Conservation (phyloP, 1,140 invertebrate species). For the Campodea augens region DNA sequence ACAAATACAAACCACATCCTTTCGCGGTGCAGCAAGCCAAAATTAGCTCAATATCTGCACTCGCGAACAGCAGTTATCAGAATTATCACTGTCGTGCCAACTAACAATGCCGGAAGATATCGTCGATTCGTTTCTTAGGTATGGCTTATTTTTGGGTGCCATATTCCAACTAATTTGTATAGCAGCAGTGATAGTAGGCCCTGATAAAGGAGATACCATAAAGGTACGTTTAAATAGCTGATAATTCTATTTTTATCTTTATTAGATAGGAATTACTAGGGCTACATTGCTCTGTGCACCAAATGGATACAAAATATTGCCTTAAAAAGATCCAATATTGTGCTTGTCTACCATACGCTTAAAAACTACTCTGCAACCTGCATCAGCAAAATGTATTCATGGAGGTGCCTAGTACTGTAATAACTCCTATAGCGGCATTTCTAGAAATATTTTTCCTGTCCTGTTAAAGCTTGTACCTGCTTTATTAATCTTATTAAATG, state of each 20-base stretch:
- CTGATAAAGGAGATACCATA: constrained; percentile 19
- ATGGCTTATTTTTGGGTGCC: constrained; percentile 44
- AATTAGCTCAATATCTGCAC: no score
- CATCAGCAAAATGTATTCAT: no score
- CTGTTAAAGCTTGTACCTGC: no score
- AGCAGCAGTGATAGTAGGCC: constrained; percentile 39
- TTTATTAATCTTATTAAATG: no score
- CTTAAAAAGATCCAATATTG: neutral
- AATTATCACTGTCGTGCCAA: no score
- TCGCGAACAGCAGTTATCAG: no score
- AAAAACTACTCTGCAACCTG: neutral
- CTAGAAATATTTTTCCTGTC: no score
- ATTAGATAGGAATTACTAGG: constrained; percentile 6
- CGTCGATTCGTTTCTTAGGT: constrained; percentile 40
- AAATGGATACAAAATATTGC: neutral
- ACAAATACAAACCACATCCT: no score
- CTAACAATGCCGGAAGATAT: constrained; percentile 28
- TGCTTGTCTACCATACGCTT: neutral
- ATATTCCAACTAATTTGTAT: constrained; percentile 45
- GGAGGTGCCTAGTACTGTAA: no score
- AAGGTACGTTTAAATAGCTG: neutral
- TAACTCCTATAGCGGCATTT: no score
- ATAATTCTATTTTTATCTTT: no score
- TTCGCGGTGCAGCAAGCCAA: no score
- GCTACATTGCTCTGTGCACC: neutral